Evolutionary conservation across 2,888 invertebrate genomes (phyloP), one percentile per base, ranked within the genome.

Genomic region (Patella ulyssiponensis): DNA sequence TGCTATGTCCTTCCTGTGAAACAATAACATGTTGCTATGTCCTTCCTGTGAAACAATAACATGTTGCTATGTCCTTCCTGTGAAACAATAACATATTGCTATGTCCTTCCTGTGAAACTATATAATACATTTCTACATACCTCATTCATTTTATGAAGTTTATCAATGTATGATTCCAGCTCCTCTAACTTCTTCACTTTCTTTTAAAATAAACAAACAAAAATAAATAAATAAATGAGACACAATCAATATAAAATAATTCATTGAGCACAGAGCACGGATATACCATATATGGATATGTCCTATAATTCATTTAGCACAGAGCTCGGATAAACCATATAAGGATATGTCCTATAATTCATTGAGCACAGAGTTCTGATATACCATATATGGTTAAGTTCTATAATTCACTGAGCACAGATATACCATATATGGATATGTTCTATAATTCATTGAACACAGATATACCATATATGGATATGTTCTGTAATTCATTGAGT

Each of bases 141-240:
- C 77, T 80, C 78, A 56, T 81, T 82, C 51, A 78, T 73, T 72
- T 73, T 80, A 58, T 72, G 76, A 56, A 83, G 14, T 52, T 82
- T 77, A 72, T 78, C 78, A 27, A 83, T 51, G 44, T 71, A 77
- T 17, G 58, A 69, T 56, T 78, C 69, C 27, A 83, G n/a, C 44
- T 83, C 78, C 77, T 79, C 74, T 54, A 79, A 69, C 33, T 78
- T 69, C 27, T 76, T 75, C 17, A 78, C 76, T 77, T 78, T 83
- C 83, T 82, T 53, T n/a, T 74, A 23, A 69, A 69, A 70, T 52
- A 17, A 71, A 74, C 20, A 73, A 27, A 70, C 1, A 58, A 73
- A 14, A 23, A 12, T 7, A 20, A 12, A 73, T n/a, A 53, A 12
- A 44, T 44, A 27, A 14, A 14, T 33, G 4, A 14, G n/a, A 44